Evolutionary conservation across 2,797 vertebrate genomes (phyloP).

Genomic region (Geotrypetes seraphini): DNA sequence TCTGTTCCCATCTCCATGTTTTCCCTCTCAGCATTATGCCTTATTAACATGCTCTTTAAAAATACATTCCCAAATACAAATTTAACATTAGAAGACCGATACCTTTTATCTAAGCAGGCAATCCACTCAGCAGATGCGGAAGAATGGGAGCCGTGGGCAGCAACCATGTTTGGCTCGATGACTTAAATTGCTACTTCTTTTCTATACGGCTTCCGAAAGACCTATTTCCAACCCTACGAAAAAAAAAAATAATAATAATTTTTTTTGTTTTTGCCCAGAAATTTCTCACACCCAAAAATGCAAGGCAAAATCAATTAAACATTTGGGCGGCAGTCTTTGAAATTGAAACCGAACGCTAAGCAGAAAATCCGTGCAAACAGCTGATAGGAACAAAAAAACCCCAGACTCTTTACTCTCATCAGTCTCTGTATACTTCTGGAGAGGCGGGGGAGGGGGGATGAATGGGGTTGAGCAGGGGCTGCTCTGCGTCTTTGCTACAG

Average conservation of each 20-base stretch:
- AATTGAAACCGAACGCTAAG: neutral
- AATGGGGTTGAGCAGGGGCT: slow-evolving; percentile 2
- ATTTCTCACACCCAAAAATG: neutral
- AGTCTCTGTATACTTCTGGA: neutral
- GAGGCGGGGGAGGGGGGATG: slow-evolving; percentile 1
- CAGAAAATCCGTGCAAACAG: neutral
- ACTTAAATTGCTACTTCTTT: slow-evolving; percentile 5
- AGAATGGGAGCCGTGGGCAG: slow-evolving; percentile 75
- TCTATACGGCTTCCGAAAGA: neutral
- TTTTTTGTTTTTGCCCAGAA: neutral
- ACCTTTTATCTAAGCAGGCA: slow-evolving; percentile 92
- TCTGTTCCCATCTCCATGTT: too few species aligned
- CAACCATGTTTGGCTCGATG: slow-evolving; percentile 78
- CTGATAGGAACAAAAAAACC: slow-evolving; percentile 20
- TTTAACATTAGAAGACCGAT: slow-evolving; percentile 15
- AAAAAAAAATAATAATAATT: neutral
- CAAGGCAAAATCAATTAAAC: neutral
- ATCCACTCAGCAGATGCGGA: slow-evolving; percentile 85
- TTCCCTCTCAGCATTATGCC: neutral
- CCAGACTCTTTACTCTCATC: slow-evolving; percentile 16
- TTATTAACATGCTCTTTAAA: slow-evolving; percentile 1
- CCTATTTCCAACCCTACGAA: too few species aligned
- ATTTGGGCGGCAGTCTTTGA: neutral
- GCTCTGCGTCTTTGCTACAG: slow-evolving; percentile 1
- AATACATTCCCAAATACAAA: neutral